A percentile compares a stretch with the other conserved stretches of the same genome.
Conservation (phyloP, 2,113 vertebrate species). For the Zonotrichia leucophrys region DNA sequence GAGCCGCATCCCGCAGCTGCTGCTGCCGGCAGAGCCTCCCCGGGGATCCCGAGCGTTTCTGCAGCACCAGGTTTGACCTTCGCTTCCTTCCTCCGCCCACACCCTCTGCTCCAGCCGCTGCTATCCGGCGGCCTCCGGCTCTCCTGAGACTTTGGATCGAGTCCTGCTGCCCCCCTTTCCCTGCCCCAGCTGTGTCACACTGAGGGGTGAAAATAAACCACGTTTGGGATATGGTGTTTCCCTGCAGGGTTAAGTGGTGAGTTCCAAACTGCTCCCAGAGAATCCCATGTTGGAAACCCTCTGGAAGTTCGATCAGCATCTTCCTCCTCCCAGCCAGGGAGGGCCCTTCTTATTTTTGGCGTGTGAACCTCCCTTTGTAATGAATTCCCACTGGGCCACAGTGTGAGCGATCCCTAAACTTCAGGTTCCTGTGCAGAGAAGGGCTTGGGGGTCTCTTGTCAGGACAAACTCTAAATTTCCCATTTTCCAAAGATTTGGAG, state of each 20-base stretch:
- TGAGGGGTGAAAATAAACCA: neutral
- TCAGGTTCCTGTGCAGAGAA: neutral
- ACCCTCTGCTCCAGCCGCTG: neutral
- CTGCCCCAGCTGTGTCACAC: accelerated
- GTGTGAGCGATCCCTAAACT: neutral
- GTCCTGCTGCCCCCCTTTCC: neutral
- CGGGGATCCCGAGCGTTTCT: neutral
- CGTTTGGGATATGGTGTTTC: neutral
- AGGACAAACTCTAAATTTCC: accelerated
- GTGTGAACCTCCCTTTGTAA: neutral
- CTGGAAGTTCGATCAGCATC: neutral
- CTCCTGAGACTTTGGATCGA: neutral
- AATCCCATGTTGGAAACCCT: accelerated
- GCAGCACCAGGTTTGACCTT: neutral
- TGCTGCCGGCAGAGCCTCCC: neutral
- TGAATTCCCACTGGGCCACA: neutral
- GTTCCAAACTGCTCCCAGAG: accelerated
- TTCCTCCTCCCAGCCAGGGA: neutral
- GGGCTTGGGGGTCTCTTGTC: neutral
- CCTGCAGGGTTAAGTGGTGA: neutral
- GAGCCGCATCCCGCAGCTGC: neutral
- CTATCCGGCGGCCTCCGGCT: neutral
- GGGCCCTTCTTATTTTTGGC: neutral
- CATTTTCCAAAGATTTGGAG: neutral
- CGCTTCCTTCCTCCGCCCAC: conserved; percentile 30